These are phyloP conservation scores for Stenolophus ochropezus DNA, from an alignment of 2,888 invertebrate species.

Conservation along the genomic window DNA sequence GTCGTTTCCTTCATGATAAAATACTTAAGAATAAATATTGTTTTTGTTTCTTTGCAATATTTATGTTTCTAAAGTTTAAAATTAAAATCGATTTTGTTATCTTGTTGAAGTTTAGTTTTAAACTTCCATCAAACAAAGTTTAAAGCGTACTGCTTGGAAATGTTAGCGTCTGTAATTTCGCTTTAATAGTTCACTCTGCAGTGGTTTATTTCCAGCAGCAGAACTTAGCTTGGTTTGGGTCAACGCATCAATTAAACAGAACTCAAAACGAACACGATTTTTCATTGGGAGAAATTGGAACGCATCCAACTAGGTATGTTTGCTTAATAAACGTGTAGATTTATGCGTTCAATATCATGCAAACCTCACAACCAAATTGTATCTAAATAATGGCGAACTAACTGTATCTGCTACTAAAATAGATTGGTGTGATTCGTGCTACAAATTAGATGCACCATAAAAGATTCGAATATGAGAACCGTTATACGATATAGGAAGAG, in stretches of 20 bases:
- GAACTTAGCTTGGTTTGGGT: neutral
- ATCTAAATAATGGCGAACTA: slow-evolving; percentile 19
- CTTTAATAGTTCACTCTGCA: slow-evolving; percentile 1
- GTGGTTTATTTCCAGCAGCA: neutral
- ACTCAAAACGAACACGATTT: slow-evolving; percentile 1
- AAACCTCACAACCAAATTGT: slow-evolving; percentile 7
- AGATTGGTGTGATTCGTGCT: slow-evolving; percentile 35
- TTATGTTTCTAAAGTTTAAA: neutral
- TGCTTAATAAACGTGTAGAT: slow-evolving; percentile 19
- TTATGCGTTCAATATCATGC: slow-evolving; percentile 22
- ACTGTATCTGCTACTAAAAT: slow-evolving; percentile 38
- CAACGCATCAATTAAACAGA: slow-evolving; percentile 4
- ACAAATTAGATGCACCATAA: slow-evolving; percentile 12
- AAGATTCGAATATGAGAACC: neutral
- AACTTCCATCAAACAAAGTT: slow-evolving; percentile 20
- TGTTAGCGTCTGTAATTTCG: slow-evolving; percentile 1
- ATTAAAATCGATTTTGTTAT: slow-evolving; percentile 23
- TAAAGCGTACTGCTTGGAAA: neutral
- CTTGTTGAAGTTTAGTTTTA: neutral
- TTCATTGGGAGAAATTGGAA: neutral
- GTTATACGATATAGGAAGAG: slow-evolving; percentile 10
- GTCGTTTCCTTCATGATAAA: neutral
- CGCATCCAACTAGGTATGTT: neutral
- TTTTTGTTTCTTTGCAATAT: slow-evolving; percentile 1
- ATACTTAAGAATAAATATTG: neutral